phyloP scores from a whole-genome alignment of 2,113 vertebrate species.

The Hypomesus transpacificus region DNA sequence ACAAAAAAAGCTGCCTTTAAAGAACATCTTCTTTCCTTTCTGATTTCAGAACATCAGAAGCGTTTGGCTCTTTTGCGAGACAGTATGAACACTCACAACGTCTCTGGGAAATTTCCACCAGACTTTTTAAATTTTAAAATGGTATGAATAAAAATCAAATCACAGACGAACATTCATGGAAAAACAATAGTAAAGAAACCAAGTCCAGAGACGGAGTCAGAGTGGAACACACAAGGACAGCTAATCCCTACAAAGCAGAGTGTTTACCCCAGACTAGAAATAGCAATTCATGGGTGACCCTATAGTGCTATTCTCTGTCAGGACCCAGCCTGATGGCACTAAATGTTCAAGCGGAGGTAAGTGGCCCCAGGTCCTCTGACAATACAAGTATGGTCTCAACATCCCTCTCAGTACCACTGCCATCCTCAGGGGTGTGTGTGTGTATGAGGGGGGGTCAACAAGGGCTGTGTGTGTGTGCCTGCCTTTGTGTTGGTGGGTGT shows the following conservation, averaged over 20 bases:
- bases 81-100: too few relatives aligned
- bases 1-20: neutral
- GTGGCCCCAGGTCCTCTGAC: constrained; percentile 83
- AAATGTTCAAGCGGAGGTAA: constrained; percentile 86
- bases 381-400: constrained; percentile 82
- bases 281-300: constrained; percentile 77
- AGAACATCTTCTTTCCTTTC: neutral
- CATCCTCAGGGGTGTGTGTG: constrained; percentile 53
- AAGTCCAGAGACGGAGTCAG: constrained; percentile 52
- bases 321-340: constrained; percentile 78
- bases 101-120: too few relatives aligned
- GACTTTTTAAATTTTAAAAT: too few relatives aligned
- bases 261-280: constrained; percentile 76
- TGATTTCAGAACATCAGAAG: neutral
- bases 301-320: constrained; percentile 89
- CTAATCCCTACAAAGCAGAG: constrained; percentile 71
- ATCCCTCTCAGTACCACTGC: constrained; percentile 77
- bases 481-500: constrained; percentile 44
- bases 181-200: constrained; percentile 45
- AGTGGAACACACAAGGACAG: constrained; percentile 47
- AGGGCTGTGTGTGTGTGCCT: constrained; percentile 14
- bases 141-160: too few relatives aligned
- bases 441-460: constrained; percentile 11
- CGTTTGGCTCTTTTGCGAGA: too few relatives aligned
- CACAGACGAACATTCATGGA: too few relatives aligned